phyloP scores from a whole-genome alignment of 1,140 invertebrate species.

The Apis laboriosa region DNA sequence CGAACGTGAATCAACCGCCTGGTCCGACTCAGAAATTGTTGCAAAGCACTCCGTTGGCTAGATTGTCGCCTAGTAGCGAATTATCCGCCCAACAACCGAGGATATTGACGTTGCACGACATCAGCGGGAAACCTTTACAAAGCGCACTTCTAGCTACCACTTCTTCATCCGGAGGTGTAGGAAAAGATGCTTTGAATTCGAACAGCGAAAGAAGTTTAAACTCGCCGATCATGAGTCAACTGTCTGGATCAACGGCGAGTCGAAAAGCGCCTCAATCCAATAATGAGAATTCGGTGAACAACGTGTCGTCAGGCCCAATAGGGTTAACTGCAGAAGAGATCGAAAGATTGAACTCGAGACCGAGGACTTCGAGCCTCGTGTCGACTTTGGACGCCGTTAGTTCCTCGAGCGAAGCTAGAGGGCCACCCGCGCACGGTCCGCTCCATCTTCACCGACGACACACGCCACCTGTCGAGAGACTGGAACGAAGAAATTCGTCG shows the following conservation, averaged over 20 bases:
- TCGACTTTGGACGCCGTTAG: slow-evolving; percentile 96
- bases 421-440: slow-evolving; percentile 82
- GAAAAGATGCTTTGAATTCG: slow-evolving; percentile 91
- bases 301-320: slow-evolving; percentile 85
- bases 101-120: slow-evolving; percentile 95
- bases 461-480: slow-evolving; percentile 85
- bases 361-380: slow-evolving; percentile 92
- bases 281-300: slow-evolving; percentile 80
- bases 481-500: slow-evolving; percentile 88
- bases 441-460: slow-evolving; percentile 84
- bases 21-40: slow-evolving; percentile 84
- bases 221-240: slow-evolving; percentile 94
- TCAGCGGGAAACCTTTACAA: slow-evolving; percentile 95
- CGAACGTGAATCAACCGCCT: slow-evolving; percentile 83
- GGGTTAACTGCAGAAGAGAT: slow-evolving; percentile 96
- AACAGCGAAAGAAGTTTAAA: slow-evolving; percentile 95
- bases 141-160: slow-evolving; percentile 92
- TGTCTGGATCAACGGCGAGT: slow-evolving; percentile 90
- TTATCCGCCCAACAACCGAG: slow-evolving; percentile 94
- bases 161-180: slow-evolving; percentile 91
- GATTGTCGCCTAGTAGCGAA: slow-evolving; percentile 95
- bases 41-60: slow-evolving; percentile 93
- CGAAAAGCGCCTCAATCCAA: slow-evolving; percentile 82
- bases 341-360: slow-evolving; percentile 92
- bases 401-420: slow-evolving; percentile 92